Evolutionary conservation across 2,888 invertebrate species (phyloP).

Genomic region (Athalia cordata): DNA sequence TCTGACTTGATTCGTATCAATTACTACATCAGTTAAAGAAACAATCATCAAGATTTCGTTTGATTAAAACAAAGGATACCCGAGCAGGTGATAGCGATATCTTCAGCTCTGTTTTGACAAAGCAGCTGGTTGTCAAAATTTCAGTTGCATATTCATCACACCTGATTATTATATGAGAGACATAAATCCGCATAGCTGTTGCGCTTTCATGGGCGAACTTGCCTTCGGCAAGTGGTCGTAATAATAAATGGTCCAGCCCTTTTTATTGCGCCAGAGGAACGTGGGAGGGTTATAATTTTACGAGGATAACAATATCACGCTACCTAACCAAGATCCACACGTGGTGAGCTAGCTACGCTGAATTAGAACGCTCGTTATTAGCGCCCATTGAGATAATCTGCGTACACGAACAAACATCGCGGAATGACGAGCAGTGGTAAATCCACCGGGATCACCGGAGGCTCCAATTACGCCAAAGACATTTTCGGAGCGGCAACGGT

Average conservation of each 20-base stretch:
- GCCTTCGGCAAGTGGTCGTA: no score
- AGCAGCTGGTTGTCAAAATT: slow-evolving; percentile 21
- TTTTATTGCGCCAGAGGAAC: no score
- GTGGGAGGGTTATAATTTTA: no score
- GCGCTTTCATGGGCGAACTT: no score
- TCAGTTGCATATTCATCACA: background rate
- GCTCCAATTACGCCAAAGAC: slow-evolving; percentile 47
- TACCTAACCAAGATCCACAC: background rate
- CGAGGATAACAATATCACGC: no score
- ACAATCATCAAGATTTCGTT: no score
- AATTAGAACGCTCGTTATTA: slow-evolving; percentile 14
- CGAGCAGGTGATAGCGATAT: background rate
- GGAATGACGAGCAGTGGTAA: slow-evolving; percentile 14
- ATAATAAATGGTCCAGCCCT: no score
- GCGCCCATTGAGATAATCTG: background rate
- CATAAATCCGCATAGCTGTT: no score
- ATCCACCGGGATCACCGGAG: background rate
- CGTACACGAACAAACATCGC: background rate
- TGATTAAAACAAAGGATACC: no score
- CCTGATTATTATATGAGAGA: background rate
- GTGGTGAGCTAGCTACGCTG: background rate
- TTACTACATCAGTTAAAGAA: no score
- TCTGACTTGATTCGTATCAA: no score
- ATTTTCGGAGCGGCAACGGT: slow-evolving; percentile 59
- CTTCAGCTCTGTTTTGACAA: background rate